Conservation (phyloP, 2,113 vertebrate species). For the Prionailurus bengalensis region DNA sequence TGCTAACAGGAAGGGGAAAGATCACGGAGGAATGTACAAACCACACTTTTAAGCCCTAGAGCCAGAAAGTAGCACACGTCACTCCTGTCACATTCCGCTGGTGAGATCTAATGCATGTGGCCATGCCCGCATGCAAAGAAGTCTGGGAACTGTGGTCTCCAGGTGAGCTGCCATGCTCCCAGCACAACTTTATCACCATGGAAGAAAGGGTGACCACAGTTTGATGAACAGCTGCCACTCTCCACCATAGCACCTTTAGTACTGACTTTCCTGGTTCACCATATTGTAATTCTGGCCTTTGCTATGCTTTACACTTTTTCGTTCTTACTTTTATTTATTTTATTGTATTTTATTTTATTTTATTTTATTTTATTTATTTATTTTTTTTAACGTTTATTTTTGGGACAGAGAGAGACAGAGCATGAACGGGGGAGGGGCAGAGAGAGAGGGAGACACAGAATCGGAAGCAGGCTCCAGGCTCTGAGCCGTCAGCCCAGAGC, state of each 20-base stretch:
- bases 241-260: background rate
- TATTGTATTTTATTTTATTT: too few relatives aligned
- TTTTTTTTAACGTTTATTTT: too few relatives aligned
- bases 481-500: too few relatives aligned
- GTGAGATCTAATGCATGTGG: background rate
- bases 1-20: background rate
- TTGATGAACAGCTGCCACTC: background rate
- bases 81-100: background rate
- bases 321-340: background rate
- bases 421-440: too few relatives aligned
- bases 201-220: background rate
- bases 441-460: too few relatives aligned
- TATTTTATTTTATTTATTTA: too few relatives aligned
- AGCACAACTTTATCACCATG: background rate
- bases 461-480: too few relatives aligned
- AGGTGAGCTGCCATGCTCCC: background rate
- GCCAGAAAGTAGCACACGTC: background rate
- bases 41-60: background rate
- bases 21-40: background rate
- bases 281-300: background rate
- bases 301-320: conserved; percentile 18
- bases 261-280: background rate
- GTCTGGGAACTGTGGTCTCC: background rate
- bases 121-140: background rate
- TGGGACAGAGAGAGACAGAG: too few relatives aligned